Evolutionary conservation across 2,113 vertebrate genomes (phyloP).

Genomic region (Hipposideros armiger): DNA sequence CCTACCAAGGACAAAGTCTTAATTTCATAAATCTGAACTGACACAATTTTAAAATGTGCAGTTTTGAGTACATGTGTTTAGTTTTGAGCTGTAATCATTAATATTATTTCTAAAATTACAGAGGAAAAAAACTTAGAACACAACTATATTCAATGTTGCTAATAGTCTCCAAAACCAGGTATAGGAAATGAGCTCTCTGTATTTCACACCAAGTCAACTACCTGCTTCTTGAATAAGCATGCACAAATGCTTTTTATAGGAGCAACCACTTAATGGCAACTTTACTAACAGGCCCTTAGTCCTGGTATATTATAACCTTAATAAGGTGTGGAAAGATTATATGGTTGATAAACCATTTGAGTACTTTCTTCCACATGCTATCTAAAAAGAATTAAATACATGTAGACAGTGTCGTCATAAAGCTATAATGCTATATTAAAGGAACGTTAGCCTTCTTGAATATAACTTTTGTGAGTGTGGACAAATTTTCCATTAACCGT

Average conservation of each 20-base stretch:
- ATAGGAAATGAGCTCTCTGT: neutral
- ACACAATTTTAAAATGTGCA: neutral
- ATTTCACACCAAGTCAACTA: neutral
- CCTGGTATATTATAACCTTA: neutral
- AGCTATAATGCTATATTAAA: constrained; percentile 23
- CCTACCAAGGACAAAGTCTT: neutral
- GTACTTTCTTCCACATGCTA: neutral
- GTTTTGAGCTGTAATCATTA: neutral
- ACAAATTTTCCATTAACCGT: neutral
- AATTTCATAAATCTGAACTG: constrained; percentile 9
- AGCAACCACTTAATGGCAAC: neutral
- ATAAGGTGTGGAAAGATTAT: neutral
- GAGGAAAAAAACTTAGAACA: neutral
- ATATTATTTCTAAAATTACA: neutral
- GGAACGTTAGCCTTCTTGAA: neutral
- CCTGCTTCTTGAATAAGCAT: neutral
- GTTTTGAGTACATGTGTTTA: constrained; percentile 10
- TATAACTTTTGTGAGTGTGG: neutral
- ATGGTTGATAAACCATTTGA: neutral
- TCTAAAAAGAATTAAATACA: constrained; percentile 29
- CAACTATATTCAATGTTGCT: neutral
- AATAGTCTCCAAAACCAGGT: neutral
- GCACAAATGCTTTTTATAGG: neutral
- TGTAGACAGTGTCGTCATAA: neutral
- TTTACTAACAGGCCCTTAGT: neutral